phyloP scores from a whole-genome alignment of 2,888 invertebrate genomes.

The Gnatocerus cornutus region DNA sequence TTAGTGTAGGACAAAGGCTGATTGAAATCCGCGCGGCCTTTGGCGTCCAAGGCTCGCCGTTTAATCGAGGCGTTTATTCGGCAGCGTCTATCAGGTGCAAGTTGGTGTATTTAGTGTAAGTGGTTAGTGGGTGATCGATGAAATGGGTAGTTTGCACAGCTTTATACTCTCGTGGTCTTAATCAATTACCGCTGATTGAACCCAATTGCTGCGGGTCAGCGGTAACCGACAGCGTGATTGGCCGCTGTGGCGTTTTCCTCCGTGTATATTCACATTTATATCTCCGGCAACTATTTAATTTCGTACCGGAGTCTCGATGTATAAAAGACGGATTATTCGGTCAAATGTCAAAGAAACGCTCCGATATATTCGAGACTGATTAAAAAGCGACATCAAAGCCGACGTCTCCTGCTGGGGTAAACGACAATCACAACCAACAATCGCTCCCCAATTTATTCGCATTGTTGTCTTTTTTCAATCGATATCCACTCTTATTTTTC shows the following conservation, averaged over 20 bases:
- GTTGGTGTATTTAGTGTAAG: conserved; percentile 55
- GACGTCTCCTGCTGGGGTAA: conserved; percentile 65
- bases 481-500: conserved; percentile 68
- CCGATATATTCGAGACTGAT: conserved; percentile 69
- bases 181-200: conserved; percentile 71
- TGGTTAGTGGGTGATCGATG: conserved; percentile 62
- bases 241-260: conserved; percentile 22
- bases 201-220: conserved; percentile 68
- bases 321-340: conserved; percentile 71
- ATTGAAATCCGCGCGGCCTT: conserved; percentile 15
- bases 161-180: conserved; percentile 65
- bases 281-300: conserved; percentile 27
- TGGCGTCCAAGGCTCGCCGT: conserved; percentile 52
- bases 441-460: conserved; percentile 70
- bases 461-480: conserved; percentile 71
- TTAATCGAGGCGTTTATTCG: conserved; percentile 56
- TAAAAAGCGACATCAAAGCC: conserved; percentile 71
- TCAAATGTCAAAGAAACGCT: conserved; percentile 71
- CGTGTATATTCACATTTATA: conserved; percentile 11
- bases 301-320: conserved; percentile 40
- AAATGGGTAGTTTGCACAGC: conserved; percentile 65
- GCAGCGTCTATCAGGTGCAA: conserved; percentile 47
- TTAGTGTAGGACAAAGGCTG: background rate
- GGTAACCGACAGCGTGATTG: conserved; percentile 51
- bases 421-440: conserved; percentile 71